Percentiles rank a stretch among this genome's conserved stretches.
phyloP scores from a whole-genome alignment of 2,113 vertebrate species.

The Chlorodrepanis virens region DNA sequence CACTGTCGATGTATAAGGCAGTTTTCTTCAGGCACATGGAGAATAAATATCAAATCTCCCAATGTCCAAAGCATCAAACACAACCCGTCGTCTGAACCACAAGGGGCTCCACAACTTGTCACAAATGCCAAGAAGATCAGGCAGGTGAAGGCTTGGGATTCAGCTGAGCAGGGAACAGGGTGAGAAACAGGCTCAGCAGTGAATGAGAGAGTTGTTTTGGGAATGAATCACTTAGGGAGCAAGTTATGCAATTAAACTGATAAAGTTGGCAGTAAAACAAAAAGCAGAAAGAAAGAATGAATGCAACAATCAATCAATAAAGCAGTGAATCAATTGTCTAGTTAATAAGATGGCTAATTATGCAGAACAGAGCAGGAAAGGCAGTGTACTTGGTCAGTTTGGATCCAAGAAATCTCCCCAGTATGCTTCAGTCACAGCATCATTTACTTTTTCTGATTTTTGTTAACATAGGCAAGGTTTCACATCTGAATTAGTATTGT shows the following conservation, averaged over 20 bases:
- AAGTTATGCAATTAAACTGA: constrained; percentile 53
- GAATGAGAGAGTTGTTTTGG: constrained; percentile 10
- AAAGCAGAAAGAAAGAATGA: constrained; percentile 17
- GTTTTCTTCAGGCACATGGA: accelerated
- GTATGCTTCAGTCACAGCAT: neutral
- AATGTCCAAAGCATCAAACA: neutral
- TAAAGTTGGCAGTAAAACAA: constrained; percentile 48
- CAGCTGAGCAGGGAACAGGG: neutral
- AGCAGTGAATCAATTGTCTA: constrained; percentile 42
- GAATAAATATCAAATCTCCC: neutral
- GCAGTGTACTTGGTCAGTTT: neutral
- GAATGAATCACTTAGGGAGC: constrained; percentile 41
- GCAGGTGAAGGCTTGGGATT: constrained; percentile 23
- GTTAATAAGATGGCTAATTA: constrained; percentile 58
- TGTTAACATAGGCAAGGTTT: neutral
- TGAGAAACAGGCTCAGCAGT: neutral
- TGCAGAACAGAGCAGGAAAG: constrained; percentile 1
- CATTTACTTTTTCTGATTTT: neutral
- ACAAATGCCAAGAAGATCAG: neutral
- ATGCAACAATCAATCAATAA: constrained; percentile 45
- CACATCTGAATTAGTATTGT: neutral
- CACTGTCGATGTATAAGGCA: accelerated
- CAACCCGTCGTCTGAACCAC: accelerated
- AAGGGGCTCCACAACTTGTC: neutral
- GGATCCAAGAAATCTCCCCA: neutral